Percentiles rank a stretch among this genome's conserved stretches.
These are phyloP conservation scores for Caenorhabditis sinica DNA, from an alignment of 2,888 invertebrate species.

Conservation along the genomic window DNA sequence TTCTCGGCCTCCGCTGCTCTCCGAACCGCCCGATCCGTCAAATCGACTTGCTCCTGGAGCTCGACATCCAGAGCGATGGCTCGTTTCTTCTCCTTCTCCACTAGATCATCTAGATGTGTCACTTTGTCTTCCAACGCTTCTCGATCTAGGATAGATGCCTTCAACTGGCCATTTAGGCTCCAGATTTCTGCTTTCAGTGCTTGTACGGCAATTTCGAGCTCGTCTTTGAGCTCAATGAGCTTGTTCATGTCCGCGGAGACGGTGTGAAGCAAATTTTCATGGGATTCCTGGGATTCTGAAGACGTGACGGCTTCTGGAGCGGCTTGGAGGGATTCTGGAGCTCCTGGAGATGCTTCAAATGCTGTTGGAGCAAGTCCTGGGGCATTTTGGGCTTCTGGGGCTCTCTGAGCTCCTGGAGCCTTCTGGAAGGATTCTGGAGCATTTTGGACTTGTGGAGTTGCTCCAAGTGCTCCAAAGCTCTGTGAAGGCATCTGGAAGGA, in stretches of 20 bases:
- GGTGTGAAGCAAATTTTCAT: neutral
- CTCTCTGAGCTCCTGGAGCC: neutral
- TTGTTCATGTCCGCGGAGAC: constrained; percentile 56
- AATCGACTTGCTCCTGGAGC: constrained; percentile 74
- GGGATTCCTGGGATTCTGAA: neutral
- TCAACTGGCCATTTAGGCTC: constrained; percentile 80
- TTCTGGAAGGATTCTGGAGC: neutral
- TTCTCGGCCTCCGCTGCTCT: constrained; percentile 77
- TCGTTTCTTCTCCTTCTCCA: constrained; percentile 70
- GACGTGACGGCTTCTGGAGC: constrained; percentile 1
- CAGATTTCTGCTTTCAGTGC: constrained; percentile 80
- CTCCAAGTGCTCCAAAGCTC: too few relatives aligned
- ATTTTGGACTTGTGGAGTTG: neutral
- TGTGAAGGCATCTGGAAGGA: neutral
- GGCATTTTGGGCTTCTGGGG: too few relatives aligned
- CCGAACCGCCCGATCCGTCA: constrained; percentile 72
- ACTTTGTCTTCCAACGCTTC: constrained; percentile 68
- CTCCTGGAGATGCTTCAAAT: too few relatives aligned
- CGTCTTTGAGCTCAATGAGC: constrained; percentile 73
- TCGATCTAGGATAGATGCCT: constrained; percentile 72
- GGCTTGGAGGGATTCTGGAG: neutral
- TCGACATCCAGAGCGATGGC: constrained; percentile 71
- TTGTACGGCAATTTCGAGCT: constrained; percentile 78
- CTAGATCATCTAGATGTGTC: constrained; percentile 61
- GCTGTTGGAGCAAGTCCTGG: too few relatives aligned